Percentiles rank a stretch among this genome's conserved stretches.
Evolutionary conservation across 2,888 invertebrate genomes (phyloP).

Genomic region (Pammene aurita): DNA sequence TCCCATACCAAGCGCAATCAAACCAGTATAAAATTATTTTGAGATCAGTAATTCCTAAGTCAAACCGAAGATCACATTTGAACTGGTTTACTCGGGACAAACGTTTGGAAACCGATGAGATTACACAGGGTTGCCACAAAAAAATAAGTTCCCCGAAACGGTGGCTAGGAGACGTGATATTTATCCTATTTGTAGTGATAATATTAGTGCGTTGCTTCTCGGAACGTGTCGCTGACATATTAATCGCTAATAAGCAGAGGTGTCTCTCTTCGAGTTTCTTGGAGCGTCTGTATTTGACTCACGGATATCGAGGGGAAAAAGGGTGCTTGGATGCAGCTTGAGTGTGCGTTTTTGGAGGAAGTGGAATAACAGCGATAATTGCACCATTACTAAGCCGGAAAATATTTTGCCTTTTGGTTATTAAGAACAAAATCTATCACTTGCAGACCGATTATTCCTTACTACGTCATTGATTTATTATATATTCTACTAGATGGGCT

Average conservation of each 20-base stretch:
- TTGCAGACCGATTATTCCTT: too few relatives aligned
- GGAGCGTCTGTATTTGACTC: conserved; percentile 52
- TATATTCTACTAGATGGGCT: too few relatives aligned
- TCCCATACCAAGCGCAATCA: neutral
- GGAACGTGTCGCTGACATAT: conserved; percentile 61
- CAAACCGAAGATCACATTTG: neutral
- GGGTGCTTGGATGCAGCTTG: neutral
- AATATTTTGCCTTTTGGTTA: too few relatives aligned
- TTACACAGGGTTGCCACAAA: conserved; percentile 53
- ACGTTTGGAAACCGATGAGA: neutral
- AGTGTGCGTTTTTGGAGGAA: conserved; percentile 6
- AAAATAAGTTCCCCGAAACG: conserved; percentile 65
- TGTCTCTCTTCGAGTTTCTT: conserved; percentile 50
- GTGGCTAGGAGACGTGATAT: conserved; percentile 66
- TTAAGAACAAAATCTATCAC: too few relatives aligned
- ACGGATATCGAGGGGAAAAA: conserved; percentile 43
- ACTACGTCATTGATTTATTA: too few relatives aligned
- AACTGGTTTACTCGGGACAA: neutral
- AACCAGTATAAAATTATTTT: conserved; percentile 8
- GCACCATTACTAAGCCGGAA: neutral
- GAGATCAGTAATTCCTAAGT: neutral
- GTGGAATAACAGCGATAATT: neutral
- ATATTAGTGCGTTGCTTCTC: conserved; percentile 68
- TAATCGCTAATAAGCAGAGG: conserved; percentile 67
- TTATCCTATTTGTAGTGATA: conserved; percentile 69